phyloP scores from a whole-genome alignment of 2,888 invertebrate genomes.

The Cetonia aurata region DNA sequence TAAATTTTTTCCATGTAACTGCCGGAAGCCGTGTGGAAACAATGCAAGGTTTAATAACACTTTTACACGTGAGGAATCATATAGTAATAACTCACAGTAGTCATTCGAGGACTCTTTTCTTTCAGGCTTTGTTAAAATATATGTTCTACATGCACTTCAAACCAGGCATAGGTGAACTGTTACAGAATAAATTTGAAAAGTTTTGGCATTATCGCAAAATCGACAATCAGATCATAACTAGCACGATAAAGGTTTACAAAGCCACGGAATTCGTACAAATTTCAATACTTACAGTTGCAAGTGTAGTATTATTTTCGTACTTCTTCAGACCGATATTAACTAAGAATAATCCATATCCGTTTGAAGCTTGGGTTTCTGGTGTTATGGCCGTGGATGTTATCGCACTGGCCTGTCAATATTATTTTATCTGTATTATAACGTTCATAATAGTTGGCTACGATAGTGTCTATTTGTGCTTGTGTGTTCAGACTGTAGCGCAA shows the following conservation, averaged over 20 bases:
- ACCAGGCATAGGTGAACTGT: neutral
- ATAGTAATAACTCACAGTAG: neutral
- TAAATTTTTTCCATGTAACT: neutral
- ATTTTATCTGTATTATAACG: neutral
- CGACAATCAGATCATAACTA: neutral
- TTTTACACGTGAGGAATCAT: neutral
- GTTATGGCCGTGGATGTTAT: neutral
- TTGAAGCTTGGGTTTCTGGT: neutral
- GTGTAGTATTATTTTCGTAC: neutral
- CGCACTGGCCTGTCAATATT: neutral
- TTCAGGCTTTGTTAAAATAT: constrained; percentile 4
- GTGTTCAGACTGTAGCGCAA: neutral
- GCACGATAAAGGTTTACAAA: neutral
- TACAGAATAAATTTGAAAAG: neutral
- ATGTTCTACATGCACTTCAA: constrained; percentile 4
- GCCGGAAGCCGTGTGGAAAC: neutral
- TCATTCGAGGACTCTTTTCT: too few species aligned
- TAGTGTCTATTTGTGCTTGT: constrained; percentile 13
- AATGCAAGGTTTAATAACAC: neutral
- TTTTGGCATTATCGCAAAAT: neutral
- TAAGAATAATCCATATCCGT: constrained; percentile 1
- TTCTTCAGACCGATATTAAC: constrained; percentile 4
- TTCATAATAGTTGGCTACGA: neutral
- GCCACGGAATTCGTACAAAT: neutral
- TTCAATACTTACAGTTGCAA: neutral